Base-by-base conservation (phyloP, 2,113 vertebrate species). In the Pholis gunnellus region DNA sequence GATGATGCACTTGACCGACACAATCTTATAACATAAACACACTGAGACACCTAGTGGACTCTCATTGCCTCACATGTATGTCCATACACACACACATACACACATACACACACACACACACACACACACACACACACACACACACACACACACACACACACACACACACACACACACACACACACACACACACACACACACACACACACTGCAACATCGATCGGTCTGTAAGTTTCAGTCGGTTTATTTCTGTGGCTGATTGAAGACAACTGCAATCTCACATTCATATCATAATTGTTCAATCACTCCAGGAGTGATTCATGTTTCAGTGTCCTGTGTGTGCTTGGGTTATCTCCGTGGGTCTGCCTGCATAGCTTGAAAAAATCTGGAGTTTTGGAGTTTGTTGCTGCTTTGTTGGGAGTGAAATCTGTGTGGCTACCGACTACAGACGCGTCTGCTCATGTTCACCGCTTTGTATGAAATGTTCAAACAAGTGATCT, bases 41-140 rank as follows among this genome's bases (percentile, higher is more conserved):
- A 91, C 59, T 84, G 93, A 81, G 90, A 92, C 91, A 87, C 77
- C 89, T 92, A 91, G 91, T 91, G 92, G 90, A 77, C 73, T 71
- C 56, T 82, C 22, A 54, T 0, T 77, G 79, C 22, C 71, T 63
- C 65, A 81, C 87, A 87, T 17, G 60, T 46, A 77, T 1, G 1
- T 8, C 60, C 52, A 59, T 64, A 78, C 20, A 48, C 27, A 67
- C 40, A 60, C 60, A 56, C 40, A 52, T 11, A 14, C 42, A 44
- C 42, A 44, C 10, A 44, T 0, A 44, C 10, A 44, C 42, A 44
- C 9, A 44, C 42, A 68, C 17, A 64, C 38, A 78, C 25, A 50
- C 44, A 69, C 14, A 56, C 20, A 71, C 20, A 70, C 60, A 67
- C 63, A 66, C 31, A 44, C 42, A 13, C 9, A 65, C 54, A 56